Conservation (phyloP, 2,888 invertebrate genomes). For the Pristionchus maxplancki region DNA sequence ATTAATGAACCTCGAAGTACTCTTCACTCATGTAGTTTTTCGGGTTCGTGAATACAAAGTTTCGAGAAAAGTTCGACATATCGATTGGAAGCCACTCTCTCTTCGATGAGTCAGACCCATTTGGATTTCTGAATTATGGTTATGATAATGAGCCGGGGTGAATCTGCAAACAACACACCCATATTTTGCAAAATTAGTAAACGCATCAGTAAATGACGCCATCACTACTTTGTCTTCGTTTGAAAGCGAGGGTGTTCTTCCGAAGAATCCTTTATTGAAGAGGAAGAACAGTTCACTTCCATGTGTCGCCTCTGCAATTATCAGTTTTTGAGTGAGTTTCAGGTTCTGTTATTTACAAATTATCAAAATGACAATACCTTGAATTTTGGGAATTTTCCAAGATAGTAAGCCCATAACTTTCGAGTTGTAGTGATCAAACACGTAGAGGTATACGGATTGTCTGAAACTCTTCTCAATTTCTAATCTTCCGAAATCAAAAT, state of each 20-base stretch:
- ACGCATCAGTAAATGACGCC: not conserved
- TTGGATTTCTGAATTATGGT: not conserved
- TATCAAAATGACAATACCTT: too few relatives aligned
- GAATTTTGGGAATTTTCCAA: not conserved
- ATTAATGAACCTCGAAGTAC: not conserved
- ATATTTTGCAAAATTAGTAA: not conserved
- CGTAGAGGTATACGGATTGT: not conserved
- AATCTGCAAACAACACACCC: too few relatives aligned
- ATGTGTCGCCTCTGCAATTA: not conserved
- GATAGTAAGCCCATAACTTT: not conserved
- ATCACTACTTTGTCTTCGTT: not conserved
- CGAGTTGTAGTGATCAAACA: not conserved
- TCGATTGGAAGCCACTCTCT: not conserved
- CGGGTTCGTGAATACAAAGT: not conserved
- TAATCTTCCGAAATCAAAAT: too few relatives aligned
- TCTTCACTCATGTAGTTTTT: not conserved
- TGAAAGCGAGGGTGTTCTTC: not conserved
- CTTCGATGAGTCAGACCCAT: not conserved
- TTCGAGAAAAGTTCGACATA: not conserved
- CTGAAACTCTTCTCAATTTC: too few relatives aligned
- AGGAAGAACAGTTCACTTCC: not conserved
- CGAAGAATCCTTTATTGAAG: slow-evolving; percentile 1
- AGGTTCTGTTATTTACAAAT: too few relatives aligned
- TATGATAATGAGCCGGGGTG: not conserved
- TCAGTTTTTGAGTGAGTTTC: not conserved